phyloP scores from a whole-genome alignment of 2,888 invertebrate species.

The Aethes cnicana region DNA sequence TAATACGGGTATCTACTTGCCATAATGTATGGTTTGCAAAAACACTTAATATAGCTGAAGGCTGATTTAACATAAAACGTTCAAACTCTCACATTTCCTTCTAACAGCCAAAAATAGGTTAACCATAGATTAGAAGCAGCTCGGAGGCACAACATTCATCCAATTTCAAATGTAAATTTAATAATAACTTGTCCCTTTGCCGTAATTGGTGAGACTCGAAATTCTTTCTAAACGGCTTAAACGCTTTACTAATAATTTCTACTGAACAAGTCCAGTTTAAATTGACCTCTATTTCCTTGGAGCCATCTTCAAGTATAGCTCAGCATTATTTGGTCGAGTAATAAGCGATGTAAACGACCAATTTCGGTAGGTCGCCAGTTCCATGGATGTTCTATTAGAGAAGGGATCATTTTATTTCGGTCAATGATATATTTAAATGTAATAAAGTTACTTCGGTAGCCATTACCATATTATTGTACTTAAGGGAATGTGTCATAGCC shows the following conservation, averaged over 20 bases:
- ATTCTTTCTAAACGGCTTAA: constrained; percentile 62
- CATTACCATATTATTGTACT: constrained; percentile 57
- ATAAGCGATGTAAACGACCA: constrained; percentile 19
- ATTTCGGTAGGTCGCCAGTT: not conserved
- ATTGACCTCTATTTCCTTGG: constrained; percentile 7
- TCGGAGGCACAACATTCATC: constrained; percentile 28
- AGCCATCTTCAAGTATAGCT: constrained; percentile 1
- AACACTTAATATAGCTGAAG: not conserved
- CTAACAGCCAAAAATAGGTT: constrained; percentile 16
- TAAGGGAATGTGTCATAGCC: constrained; percentile 64
- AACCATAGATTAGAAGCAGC: constrained; percentile 25
- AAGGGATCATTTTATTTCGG: not conserved
- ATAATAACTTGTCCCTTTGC: constrained; percentile 43
- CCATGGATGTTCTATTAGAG: not conserved
- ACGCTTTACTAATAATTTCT: constrained; percentile 61
- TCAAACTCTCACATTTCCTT: not conserved
- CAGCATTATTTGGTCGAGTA: constrained; percentile 30
- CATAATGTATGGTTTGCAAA: no score
- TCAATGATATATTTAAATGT: constrained; percentile 27
- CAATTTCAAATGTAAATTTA: constrained; percentile 46
- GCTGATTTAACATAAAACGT: not conserved
- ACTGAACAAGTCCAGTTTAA: constrained; percentile 38
- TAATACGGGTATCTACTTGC: no score
- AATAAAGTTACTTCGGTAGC: constrained; percentile 48
- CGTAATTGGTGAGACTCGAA: constrained; percentile 46